A percentile compares a stretch with the other conserved stretches of the same genome.
phyloP scores from a whole-genome alignment of 2,113 vertebrate species.

The Numida meleagris region DNA sequence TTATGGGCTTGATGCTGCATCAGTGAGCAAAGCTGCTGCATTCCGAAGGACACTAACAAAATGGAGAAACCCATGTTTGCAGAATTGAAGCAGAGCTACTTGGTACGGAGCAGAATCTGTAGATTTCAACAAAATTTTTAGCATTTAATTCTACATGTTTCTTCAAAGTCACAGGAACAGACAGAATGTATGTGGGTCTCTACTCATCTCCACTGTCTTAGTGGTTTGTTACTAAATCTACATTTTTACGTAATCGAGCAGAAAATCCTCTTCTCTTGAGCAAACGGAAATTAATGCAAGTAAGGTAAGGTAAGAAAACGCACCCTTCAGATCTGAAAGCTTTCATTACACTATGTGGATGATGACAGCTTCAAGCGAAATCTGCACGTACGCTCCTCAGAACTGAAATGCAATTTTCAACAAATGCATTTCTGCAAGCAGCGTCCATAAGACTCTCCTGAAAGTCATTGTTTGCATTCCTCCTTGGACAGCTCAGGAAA shows the following conservation, averaged over 20 bases:
- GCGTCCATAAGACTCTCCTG: neutral
- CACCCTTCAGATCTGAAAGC: neutral
- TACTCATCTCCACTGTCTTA: neutral
- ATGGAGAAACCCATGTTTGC: neutral
- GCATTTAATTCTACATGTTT: neutral
- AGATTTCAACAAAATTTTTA: neutral
- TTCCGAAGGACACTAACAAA: neutral
- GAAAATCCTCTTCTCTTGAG: neutral
- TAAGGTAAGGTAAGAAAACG: neutral
- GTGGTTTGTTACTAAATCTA: neutral
- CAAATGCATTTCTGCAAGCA: neutral
- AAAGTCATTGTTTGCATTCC: fast-evolving
- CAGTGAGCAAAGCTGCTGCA: neutral
- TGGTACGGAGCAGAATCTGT: neutral
- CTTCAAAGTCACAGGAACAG: no score
- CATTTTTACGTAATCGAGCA: neutral
- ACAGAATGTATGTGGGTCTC: fast-evolving
- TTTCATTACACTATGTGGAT: fast-evolving
- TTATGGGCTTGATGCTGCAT: neutral
- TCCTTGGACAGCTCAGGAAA: neutral
- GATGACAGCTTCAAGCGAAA: neutral
- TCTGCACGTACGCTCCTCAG: neutral
- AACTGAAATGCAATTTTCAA: neutral
- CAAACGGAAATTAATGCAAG: neutral
- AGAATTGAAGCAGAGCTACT: no score